phyloP scores from a whole-genome alignment of 2,113 vertebrate species.

The Pelecanus crispus region DNA sequence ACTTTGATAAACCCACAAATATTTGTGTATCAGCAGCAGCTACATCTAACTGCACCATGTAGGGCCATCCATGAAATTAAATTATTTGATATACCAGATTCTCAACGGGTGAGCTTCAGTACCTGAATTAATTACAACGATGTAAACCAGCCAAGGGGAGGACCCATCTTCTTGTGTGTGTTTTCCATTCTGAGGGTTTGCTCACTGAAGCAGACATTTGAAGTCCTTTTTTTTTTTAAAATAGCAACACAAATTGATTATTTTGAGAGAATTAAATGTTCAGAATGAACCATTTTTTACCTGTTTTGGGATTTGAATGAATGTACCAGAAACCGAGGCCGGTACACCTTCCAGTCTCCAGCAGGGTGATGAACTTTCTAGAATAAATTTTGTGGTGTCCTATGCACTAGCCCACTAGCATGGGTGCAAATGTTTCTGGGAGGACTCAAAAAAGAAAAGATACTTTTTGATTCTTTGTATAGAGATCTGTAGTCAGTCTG shows the following conservation, averaged over 20 bases:
- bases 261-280: not conserved
- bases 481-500: not conserved
- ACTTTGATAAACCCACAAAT: not conserved
- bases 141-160: not conserved
- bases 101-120: not conserved
- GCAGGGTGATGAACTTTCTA: not conserved
- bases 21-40: not conserved
- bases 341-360: not conserved
- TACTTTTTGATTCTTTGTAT: not conserved
- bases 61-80: slow-evolving; percentile 16
- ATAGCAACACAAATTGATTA: not conserved
- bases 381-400: not conserved
- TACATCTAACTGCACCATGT: not conserved
- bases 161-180: not conserved
- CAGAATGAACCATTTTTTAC: not conserved
- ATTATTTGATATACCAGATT: not conserved
- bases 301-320: not conserved
- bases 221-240: not conserved
- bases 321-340: not conserved
- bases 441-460: not conserved
- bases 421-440: not conserved
- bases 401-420: not conserved
- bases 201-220: not conserved
- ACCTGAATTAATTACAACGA: not conserved
- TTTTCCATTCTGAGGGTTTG: not conserved